A percentile compares a stretch with the other conserved stretches of the same genome.
These are phyloP conservation scores for Battus philenor DNA, from an alignment of 1,140 invertebrate genomes.

Conservation along the genomic window DNA sequence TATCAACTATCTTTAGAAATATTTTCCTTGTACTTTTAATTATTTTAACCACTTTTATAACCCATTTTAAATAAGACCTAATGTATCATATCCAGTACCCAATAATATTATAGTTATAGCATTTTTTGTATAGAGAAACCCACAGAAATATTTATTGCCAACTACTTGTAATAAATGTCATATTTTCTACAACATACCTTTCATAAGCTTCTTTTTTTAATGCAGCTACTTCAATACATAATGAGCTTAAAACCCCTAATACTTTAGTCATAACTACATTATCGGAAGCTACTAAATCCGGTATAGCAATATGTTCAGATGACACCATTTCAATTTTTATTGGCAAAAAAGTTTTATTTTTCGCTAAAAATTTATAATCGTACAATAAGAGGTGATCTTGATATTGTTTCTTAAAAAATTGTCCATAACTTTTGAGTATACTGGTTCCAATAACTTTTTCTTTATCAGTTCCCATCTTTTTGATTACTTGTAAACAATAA, in stretches of 20 bases:
- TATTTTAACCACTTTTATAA: too few relatives aligned
- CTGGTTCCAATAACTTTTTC: constrained; percentile 59
- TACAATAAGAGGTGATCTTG: constrained; percentile 39
- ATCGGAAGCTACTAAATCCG: constrained; percentile 86
- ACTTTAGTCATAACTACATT: constrained; percentile 90
- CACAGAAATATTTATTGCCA: too few relatives aligned
- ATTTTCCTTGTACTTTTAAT: too few relatives aligned
- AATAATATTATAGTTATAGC: too few relatives aligned
- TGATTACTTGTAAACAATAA: constrained; percentile 2
- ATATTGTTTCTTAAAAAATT: constrained; percentile 83
- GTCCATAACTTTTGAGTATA: constrained; percentile 79
- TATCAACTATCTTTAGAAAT: too few relatives aligned
- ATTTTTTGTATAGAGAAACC: too few relatives aligned
- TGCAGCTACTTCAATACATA: constrained; percentile 85
- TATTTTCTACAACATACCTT: constrained; percentile 75
- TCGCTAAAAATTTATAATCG: constrained; percentile 28
- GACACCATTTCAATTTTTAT: constrained; percentile 75
- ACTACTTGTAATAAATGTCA: too few relatives aligned
- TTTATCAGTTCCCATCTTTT: constrained; percentile 36
- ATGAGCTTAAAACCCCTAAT: constrained; percentile 85
- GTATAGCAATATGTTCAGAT: constrained; percentile 80
- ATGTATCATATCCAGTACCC: too few relatives aligned
- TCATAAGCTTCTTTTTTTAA: constrained; percentile 82
- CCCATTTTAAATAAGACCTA: too few relatives aligned
- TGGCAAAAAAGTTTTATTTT: constrained; percentile 78